phyloP scores from a whole-genome alignment of 2,113 vertebrate genomes.

The Cavia porcellus region DNA sequence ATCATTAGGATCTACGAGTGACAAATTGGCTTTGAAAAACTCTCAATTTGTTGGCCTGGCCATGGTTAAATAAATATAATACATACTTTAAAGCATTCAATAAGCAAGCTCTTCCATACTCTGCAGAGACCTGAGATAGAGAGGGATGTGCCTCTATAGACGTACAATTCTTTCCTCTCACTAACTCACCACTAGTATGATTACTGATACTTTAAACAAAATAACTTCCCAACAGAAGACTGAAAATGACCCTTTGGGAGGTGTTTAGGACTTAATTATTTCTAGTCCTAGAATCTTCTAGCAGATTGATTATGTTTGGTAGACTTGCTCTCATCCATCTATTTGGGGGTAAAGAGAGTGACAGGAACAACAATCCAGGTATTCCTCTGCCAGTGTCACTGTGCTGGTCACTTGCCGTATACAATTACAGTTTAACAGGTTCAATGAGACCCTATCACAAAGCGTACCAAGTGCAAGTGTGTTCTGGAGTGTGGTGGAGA shows the following conservation, averaged over 20 bases:
- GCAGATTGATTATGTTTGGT: neutral
- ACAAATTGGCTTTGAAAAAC: neutral
- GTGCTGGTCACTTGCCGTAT: neutral
- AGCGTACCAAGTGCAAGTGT: too few relatives aligned
- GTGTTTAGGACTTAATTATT: neutral
- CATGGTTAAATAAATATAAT: neutral
- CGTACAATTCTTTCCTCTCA: neutral
- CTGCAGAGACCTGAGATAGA: neutral
- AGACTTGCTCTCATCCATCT: neutral
- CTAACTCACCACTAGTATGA: neutral
- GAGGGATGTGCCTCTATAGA: neutral
- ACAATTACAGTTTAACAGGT: neutral
- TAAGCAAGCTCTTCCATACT: neutral
- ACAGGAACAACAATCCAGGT: neutral
- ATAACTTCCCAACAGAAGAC: neutral
- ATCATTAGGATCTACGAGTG: neutral
- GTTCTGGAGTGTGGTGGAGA: neutral
- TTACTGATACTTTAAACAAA: neutral
- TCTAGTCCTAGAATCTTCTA: neutral
- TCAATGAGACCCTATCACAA: neutral
- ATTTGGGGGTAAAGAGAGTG: neutral
- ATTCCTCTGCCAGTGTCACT: neutral
- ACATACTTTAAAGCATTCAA: neutral
- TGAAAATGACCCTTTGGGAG: conserved; percentile 10
- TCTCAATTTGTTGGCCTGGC: neutral